Evolutionary conservation across 2,797 vertebrate species (phyloP).

Genomic region (Darevskia nairensis): DNA sequence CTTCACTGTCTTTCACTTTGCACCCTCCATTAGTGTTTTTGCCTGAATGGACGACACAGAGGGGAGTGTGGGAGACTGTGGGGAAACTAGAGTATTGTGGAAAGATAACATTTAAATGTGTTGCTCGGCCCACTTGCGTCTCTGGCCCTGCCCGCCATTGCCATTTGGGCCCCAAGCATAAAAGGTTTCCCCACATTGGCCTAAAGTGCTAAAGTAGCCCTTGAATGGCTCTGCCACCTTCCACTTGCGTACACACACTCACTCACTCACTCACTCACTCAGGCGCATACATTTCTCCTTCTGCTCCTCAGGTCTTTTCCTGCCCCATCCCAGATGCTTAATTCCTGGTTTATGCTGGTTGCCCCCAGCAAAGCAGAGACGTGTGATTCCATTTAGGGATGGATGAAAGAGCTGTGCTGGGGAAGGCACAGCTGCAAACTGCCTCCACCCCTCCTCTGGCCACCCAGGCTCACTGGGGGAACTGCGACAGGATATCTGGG

Average conservation of each 20-base stretch:
- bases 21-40: no score
- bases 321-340: conserved; percentile 8
- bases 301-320: neutral
- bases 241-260: no score
- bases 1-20: no score
- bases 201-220: neutral
- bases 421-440: neutral
- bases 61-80: no score
- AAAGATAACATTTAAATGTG: no score
- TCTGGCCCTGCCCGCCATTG: no score
- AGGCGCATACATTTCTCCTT: neutral
- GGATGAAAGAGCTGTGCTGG: conserved; percentile 29
- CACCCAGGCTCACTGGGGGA: conserved; percentile 14
- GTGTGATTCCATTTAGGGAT: conserved; percentile 27
- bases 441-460: neutral
- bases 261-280: neutral
- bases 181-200: no score
- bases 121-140: no score
- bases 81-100: no score
- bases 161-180: no score
- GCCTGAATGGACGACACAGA: no score
- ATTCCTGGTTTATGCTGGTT: conserved; percentile 15
- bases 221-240: neutral
- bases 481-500: neutral
- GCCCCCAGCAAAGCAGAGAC: conserved; percentile 19